Evolutionary conservation across 2,113 vertebrate genomes (phyloP), one percentile per base, ranked within the genome.

Genomic region (Apteryx owenii): DNA sequence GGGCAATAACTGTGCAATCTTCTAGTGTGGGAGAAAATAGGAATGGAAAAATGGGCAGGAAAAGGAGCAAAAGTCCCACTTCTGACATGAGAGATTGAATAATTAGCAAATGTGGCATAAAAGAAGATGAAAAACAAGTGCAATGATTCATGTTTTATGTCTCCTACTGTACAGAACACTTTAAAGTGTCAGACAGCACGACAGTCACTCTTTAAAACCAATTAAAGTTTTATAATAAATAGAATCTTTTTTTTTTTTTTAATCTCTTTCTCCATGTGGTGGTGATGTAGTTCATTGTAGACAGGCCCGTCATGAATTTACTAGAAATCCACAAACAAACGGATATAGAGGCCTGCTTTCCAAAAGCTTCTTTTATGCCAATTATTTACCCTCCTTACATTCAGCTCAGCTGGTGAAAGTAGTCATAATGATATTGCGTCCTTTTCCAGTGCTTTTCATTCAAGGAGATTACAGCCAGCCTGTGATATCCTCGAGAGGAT

Each of bases 61-160:
- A 85, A 56, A 81, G 86, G 95, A 93, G 79, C 81, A 96, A 88
- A 97, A 97, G 97, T 90, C 81, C 66, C 58, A 3, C 82, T 95
- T 96, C 91, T 90, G 95, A 97, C 92, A 93, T 10, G 2, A 88
- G 94, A 97, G 51, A 89, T 97, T 97, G 68, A 70, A 95, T 96
- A 97, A 97, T 98, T 97, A 96, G 97, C 93, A 96, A 98, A 98
- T 58, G 77, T 97, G 94, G 97, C 98, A 97, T 95, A 95, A 71
- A 93, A 85, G 89, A 89, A 65, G 92, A 96, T 89, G 93, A 94
- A 95, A 97, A 98, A 97, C 97, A 98, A 98, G 92, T 81, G 85
- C 79, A 80, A 23, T 98, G 98, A 98, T 98, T 98, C 98, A 97
- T 98, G 97, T 95, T 97, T 97, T 77, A 61, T 93, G 98, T 98